A percentile compares a stretch with the other conserved stretches of the same genome.
Evolutionary conservation across 2,113 vertebrate genomes (phyloP).

Genomic region (Phylloscopus trochiloides): DNA sequence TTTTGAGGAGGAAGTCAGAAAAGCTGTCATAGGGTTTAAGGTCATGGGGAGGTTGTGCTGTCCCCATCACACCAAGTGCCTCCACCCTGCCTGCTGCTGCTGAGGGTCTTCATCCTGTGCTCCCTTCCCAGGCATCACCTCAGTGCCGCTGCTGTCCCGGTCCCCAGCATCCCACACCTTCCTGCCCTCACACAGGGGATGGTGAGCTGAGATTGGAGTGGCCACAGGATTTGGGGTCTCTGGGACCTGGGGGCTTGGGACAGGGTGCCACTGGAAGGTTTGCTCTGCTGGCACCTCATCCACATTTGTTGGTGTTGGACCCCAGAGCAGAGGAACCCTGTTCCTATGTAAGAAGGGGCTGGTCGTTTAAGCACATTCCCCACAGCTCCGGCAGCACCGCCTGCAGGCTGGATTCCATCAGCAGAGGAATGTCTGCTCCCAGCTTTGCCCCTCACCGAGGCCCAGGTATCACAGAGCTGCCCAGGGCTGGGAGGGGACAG

Average conservation of each 20-base stretch:
- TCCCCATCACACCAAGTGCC: not conserved
- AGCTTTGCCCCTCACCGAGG: not conserved
- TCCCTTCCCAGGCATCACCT: not conserved
- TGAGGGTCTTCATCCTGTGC: not conserved
- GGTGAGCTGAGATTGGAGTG: not conserved
- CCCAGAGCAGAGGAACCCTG: not conserved
- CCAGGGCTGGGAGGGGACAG: not conserved
- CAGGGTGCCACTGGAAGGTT: not conserved
- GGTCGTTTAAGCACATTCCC: not conserved
- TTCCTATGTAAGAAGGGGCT: not conserved
- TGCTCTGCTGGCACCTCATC: not conserved
- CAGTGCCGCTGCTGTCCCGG: not conserved
- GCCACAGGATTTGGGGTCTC: not conserved
- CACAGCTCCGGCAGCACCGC: fast-evolving
- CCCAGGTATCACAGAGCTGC: not conserved
- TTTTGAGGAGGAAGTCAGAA: not conserved
- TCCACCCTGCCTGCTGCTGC: not conserved
- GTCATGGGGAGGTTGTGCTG: not conserved
- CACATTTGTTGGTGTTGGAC: not conserved
- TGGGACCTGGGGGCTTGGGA: not conserved
- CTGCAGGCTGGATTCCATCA: not conserved
- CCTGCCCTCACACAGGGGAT: not conserved
- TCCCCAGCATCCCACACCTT: not conserved
- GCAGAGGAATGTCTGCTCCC: not conserved
- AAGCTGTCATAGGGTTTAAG: not conserved